These are phyloP conservation scores for Oophaga pumilio DNA, from an alignment of 2,113 vertebrate genomes.

Conservation along the genomic window DNA sequence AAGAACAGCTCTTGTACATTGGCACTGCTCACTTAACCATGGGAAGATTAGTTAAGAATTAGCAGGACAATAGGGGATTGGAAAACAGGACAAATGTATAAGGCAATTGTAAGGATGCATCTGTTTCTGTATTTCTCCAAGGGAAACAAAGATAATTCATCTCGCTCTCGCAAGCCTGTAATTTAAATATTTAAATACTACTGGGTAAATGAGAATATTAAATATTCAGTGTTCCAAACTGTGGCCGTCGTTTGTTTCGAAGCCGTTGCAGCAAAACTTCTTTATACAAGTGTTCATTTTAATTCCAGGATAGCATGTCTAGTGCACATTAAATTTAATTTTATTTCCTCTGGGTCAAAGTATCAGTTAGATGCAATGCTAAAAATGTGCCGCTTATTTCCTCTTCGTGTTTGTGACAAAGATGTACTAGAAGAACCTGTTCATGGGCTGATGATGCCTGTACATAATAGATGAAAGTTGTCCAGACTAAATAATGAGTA, in stretches of 20 bases:
- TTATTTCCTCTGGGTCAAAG: conserved; percentile 32
- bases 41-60: conserved; percentile 55
- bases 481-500: too few relatives aligned
- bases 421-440: neutral
- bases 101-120: conserved; percentile 57
- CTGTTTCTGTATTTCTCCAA: conserved; percentile 61
- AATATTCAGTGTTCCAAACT: conserved; percentile 60
- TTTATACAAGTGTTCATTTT: conserved; percentile 39
- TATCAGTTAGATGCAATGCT: conserved; percentile 12
- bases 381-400: neutral
- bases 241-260: conserved; percentile 25
- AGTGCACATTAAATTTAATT: conserved; percentile 13
- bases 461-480: too few relatives aligned
- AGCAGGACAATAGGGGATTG: conserved; percentile 50
- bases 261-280: conserved; percentile 34
- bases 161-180: conserved; percentile 59
- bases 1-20: conserved; percentile 13
- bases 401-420: neutral
- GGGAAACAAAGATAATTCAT: conserved; percentile 64
- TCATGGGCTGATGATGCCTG: too few relatives aligned
- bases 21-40: conserved; percentile 47
- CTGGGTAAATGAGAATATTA: conserved; percentile 64
- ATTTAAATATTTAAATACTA: conserved; percentile 66
- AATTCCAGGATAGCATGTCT: conserved; percentile 30
- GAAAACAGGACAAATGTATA: conserved; percentile 47